These are phyloP conservation scores for Habropoda laboriosa DNA, from an alignment of 1,140 invertebrate genomes.

Conservation along the genomic window DNA sequence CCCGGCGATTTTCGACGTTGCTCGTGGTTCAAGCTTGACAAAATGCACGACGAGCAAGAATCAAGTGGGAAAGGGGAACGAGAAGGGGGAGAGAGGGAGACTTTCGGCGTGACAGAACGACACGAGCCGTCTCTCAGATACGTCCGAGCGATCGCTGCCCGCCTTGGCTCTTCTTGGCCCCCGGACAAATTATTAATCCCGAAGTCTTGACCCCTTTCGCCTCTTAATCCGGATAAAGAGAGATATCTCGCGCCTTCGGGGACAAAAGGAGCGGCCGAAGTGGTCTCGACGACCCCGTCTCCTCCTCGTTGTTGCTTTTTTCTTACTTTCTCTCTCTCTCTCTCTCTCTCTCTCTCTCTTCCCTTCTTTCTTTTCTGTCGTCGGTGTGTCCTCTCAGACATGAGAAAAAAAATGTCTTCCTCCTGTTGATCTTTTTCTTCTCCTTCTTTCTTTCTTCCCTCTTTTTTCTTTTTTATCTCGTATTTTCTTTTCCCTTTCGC, in stretches of 20 bases:
- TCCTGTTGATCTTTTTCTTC: no score
- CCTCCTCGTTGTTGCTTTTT: not conserved
- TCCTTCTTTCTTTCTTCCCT: not conserved
- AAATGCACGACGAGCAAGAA: not conserved
- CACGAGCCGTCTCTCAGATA: conserved; percentile 55
- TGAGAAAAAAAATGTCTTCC: not conserved
- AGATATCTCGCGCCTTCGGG: conserved; percentile 65
- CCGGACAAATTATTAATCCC: conserved; percentile 75
- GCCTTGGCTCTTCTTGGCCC: not conserved
- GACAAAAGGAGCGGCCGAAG: conserved; percentile 59
- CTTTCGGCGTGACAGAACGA: conserved; percentile 47
- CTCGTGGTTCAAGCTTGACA: conserved; percentile 5
- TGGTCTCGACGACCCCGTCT: conserved; percentile 28
- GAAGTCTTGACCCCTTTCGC: conserved; percentile 69
- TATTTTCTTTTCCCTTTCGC: conserved; percentile 5
- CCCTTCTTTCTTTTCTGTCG: not conserved
- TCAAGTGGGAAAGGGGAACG: not conserved
- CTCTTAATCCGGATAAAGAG: conserved; percentile 71
- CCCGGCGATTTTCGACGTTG: conserved; percentile 47
- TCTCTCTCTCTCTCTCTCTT: not conserved
- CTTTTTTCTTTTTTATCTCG: not conserved
- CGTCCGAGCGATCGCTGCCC: conserved; percentile 47
- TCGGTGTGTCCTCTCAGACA: not conserved
- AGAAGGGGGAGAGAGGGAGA: not conserved
- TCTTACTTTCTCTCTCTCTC: not conserved